Evolutionary conservation across 2,113 vertebrate species (phyloP).

Genomic region (Chroicocephalus ridibundus): DNA sequence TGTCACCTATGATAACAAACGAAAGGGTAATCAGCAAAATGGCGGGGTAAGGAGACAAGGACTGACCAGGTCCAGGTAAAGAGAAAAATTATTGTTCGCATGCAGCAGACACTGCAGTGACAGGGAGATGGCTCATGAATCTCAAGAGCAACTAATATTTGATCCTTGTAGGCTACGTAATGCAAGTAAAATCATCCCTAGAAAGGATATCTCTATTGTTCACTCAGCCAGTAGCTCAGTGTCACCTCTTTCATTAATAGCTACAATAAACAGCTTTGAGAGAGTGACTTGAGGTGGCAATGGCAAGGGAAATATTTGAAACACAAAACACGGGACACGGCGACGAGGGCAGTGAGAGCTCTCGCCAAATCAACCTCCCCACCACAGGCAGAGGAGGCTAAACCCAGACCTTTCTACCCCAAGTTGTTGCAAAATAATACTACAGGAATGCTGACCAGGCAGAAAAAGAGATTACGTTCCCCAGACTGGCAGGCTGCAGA

Average conservation of each 20-base stretch:
- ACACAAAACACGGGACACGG: background rate
- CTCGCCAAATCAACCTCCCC: background rate
- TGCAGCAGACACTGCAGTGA: fast-evolving
- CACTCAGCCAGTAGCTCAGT: background rate
- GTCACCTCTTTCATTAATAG: background rate
- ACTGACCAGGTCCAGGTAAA: background rate
- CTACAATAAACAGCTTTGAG: background rate
- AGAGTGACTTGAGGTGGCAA: background rate
- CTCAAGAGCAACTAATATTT: background rate
- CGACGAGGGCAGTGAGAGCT: fast-evolving
- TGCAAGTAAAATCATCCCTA: background rate
- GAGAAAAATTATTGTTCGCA: background rate
- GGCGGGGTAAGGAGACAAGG: background rate
- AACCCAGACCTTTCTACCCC: background rate
- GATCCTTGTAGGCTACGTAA: background rate
- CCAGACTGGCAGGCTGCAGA: background rate
- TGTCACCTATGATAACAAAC: background rate
- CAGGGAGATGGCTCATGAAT: background rate
- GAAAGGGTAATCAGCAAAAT: background rate
- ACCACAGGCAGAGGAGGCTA: background rate
- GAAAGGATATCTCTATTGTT: background rate
- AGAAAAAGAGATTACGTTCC: background rate
- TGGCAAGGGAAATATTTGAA: background rate
- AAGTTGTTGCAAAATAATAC: background rate
- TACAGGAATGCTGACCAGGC: background rate